Percentiles rank a stretch among this genome's conserved stretches.
phyloP scores from a whole-genome alignment of 1,140 invertebrate species.

The Elymnias hypermnestra region DNA sequence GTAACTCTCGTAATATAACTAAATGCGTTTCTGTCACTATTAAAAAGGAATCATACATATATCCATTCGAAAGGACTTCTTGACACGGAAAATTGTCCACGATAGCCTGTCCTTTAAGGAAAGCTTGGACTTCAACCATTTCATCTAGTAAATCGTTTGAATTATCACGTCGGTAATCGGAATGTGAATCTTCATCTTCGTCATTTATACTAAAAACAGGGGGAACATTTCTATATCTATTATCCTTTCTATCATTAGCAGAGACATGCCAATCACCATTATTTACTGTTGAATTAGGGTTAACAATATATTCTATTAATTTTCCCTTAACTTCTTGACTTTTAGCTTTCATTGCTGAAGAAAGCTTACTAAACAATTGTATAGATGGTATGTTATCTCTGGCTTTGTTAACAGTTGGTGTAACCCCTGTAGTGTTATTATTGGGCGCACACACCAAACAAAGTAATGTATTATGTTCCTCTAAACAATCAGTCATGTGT shows the following conservation, averaged over 20 bases:
- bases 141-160: conserved; percentile 57
- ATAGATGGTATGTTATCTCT: conserved; percentile 71
- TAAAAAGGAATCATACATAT: conserved; percentile 90
- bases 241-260: conserved; percentile 87
- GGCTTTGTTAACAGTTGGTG: conserved; percentile 38
- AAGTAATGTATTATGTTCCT: conserved; percentile 86
- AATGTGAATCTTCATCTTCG: conserved; percentile 84
- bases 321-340: conserved; percentile 95
- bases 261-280: conserved; percentile 86
- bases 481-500: conserved; percentile 85
- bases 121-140: conserved; percentile 73
- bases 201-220: conserved; percentile 97
- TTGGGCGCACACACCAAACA: conserved; percentile 88
- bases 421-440: conserved; percentile 64
- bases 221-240: conserved; percentile 91
- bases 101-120: conserved; percentile 90
- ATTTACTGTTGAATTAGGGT: conserved; percentile 81
- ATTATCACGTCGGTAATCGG: conserved; percentile 41
- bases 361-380: conserved; percentile 87
- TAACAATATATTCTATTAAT: conserved; percentile 95
- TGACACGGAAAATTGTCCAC: conserved; percentile 92
- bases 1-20: conserved; percentile 89
- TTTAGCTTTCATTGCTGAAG: conserved; percentile 90
- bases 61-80: conserved; percentile 92
- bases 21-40: conserved; percentile 93